phyloP scores from a whole-genome alignment of 2,888 invertebrate genomes.

The Leptopterna dolabrata region DNA sequence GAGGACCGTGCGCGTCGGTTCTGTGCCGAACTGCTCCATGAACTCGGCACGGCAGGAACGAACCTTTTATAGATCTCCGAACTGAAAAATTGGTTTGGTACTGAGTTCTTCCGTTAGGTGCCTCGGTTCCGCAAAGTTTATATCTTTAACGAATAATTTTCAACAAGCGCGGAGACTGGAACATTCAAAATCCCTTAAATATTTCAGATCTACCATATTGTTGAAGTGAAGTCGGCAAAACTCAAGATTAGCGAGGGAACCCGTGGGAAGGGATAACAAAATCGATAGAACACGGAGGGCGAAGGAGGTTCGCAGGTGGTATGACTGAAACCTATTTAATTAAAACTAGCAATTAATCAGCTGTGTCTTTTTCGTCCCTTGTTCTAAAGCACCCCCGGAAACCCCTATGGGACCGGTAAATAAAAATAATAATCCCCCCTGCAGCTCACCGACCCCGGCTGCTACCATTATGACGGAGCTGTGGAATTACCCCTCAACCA shows the following conservation, averaged over 20 bases:
- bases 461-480: constrained; percentile 31
- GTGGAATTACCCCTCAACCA: not conserved
- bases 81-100: too few relatives aligned
- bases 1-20: too few relatives aligned
- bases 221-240: not conserved
- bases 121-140: too few relatives aligned
- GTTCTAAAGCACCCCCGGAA: not conserved
- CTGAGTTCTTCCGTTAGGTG: too few relatives aligned
- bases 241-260: not conserved
- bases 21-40: too few relatives aligned
- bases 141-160: too few relatives aligned
- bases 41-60: too few relatives aligned
- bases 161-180: too few relatives aligned
- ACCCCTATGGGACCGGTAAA: constrained; percentile 32
- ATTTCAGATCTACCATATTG: too few relatives aligned
- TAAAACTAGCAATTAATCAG: constrained; percentile 51
- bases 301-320: constrained; percentile 40
- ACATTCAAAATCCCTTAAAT: too few relatives aligned
- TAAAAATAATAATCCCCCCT: constrained; percentile 45
- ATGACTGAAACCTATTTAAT: constrained; percentile 49
- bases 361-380: constrained; percentile 17
- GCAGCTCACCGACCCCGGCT: not conserved
- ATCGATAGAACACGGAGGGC: not conserved
- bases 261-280: not conserved
- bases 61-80: too few relatives aligned